phyloP scores from a whole-genome alignment of 2,113 vertebrate genomes.

The Oreocharis arfaki region DNA sequence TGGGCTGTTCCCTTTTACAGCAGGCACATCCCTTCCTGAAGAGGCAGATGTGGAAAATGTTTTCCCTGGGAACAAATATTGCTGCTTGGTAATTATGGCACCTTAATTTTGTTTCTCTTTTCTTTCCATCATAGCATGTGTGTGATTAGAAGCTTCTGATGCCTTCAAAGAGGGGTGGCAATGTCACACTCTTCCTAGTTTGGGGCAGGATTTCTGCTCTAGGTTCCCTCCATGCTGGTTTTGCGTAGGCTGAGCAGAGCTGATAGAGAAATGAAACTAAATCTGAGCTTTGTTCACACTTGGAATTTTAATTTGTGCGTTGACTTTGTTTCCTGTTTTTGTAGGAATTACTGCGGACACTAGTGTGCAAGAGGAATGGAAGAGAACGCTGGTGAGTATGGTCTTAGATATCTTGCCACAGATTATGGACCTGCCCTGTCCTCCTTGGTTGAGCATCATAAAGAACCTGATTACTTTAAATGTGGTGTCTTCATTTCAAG shows the following conservation, averaged over 20 bases:
- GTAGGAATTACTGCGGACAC: not conserved
- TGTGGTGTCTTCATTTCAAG: not conserved
- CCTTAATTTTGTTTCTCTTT: not conserved
- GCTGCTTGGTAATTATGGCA: not conserved
- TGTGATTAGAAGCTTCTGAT: not conserved
- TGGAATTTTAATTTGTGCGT: not conserved
- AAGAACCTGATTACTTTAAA: not conserved
- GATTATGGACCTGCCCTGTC: not conserved
- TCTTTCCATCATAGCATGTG: not conserved
- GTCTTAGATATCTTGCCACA: accelerated
- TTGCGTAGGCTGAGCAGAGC: not conserved
- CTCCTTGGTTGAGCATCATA: not conserved
- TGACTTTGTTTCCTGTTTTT: not conserved
- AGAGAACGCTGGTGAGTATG: conserved; percentile 25
- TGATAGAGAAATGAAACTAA: not conserved
- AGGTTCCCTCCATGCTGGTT: not conserved
- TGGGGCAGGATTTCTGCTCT: not conserved
- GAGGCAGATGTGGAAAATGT: not conserved
- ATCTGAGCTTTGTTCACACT: not conserved
- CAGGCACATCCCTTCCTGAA: not conserved
- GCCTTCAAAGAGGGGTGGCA: not conserved
- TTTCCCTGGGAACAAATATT: not conserved
- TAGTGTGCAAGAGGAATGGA: conserved; percentile 22
- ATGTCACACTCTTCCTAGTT: not conserved
- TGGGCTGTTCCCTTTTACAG: not conserved